Conservation (phyloP, 2,888 invertebrate genomes). For the Syrista parreyssii region DNA sequence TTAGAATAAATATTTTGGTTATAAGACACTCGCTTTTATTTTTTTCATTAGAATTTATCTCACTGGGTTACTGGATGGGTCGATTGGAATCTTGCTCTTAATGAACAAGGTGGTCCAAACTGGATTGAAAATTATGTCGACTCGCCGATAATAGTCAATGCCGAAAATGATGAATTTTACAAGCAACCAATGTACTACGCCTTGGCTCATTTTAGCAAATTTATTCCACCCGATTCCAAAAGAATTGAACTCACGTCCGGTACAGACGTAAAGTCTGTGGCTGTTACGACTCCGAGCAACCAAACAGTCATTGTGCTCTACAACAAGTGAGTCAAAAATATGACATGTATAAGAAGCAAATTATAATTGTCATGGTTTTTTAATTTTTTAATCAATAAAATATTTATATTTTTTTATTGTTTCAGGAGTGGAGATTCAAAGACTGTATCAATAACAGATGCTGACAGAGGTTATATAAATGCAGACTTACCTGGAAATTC, state of each 20-base stretch:
- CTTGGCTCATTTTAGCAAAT: conserved; percentile 75
- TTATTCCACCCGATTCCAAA: neutral
- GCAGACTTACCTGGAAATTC: neutral
- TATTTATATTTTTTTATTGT: neutral
- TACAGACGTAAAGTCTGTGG: neutral
- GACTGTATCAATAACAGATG: neutral
- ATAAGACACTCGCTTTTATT: conserved; percentile 12
- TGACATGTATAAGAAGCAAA: too few relatives aligned
- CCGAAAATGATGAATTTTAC: conserved; percentile 75
- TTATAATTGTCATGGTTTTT: too few relatives aligned
- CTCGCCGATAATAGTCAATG: conserved; percentile 77
- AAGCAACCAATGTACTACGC: conserved; percentile 89
- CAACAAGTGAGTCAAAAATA: neutral
- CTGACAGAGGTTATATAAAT: neutral
- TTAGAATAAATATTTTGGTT: too few relatives aligned
- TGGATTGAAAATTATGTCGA: conserved; percentile 83
- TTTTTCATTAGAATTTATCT: conserved; percentile 72
- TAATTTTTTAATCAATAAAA: neutral
- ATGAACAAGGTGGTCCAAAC: conserved; percentile 81
- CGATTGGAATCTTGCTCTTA: conserved; percentile 87
- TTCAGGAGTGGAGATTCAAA: neutral
- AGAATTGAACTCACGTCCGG: neutral
- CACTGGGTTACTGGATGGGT: conserved; percentile 84
- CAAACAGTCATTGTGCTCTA: neutral
- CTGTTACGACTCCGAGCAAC: neutral